Percentiles rank a stretch among this genome's conserved stretches.
phyloP scores from a whole-genome alignment of 1,140 invertebrate genomes.

The Goniozus legneri region DNA sequence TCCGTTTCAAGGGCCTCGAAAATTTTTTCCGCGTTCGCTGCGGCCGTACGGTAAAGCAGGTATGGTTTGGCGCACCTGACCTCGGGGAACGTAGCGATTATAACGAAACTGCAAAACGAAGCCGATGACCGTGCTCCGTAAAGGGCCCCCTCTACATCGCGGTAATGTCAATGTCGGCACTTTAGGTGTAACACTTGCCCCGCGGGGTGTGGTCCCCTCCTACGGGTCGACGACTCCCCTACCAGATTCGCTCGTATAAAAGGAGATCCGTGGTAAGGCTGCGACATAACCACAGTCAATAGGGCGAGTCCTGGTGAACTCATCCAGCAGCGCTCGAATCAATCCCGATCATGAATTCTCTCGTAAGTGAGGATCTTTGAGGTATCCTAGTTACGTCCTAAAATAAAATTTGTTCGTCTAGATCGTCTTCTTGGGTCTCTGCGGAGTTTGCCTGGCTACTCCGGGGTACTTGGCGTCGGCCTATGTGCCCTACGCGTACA shows the following conservation, averaged over 20 bases:
- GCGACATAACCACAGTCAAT: constrained; percentile 34
- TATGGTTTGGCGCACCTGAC: constrained; percentile 14
- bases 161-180: constrained; percentile 45
- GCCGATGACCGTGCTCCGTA: constrained; percentile 10
- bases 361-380: too few relatives aligned
- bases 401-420: constrained; percentile 9
- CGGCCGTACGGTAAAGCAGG: too few relatives aligned
- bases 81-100: constrained; percentile 12
- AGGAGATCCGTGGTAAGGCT: constrained; percentile 35
- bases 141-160: too few relatives aligned
- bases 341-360: constrained; percentile 32
- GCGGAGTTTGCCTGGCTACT: constrained; percentile 19
- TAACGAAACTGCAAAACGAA: not conserved
- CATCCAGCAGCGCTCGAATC: constrained; percentile 32
- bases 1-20: too few relatives aligned
- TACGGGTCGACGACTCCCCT: constrained; percentile 39
- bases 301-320: constrained; percentile 38
- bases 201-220: constrained; percentile 34
- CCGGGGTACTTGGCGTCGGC: constrained; percentile 17
- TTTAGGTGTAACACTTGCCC: constrained; percentile 26
- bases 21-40: too few relatives aligned
- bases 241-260: constrained; percentile 43
- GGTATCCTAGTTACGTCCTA: constrained; percentile 10
- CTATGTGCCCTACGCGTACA: not conserved
- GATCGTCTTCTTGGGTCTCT: constrained; percentile 27